A percentile compares a stretch with the other conserved stretches of the same genome.
Conservation (phyloP, 2,113 vertebrate species). For the Alouatta palliata region DNA sequence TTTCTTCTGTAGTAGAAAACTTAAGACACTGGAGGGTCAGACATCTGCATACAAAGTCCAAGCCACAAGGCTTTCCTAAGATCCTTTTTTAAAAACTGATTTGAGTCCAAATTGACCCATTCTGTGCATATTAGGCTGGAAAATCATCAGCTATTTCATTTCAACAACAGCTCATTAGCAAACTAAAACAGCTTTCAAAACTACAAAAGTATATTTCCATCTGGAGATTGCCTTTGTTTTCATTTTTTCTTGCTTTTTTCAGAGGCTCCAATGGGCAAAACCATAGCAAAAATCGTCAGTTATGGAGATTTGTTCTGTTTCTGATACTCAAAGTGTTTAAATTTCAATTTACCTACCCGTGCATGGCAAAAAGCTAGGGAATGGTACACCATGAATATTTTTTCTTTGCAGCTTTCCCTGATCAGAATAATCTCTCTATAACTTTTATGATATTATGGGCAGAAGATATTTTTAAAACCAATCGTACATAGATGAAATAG, state of each 20-base stretch:
- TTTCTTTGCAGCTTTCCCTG: not conserved
- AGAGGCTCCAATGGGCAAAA: not conserved
- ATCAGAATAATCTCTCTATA: not conserved
- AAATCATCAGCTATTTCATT: slow-evolving; percentile 41
- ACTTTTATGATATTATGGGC: not conserved
- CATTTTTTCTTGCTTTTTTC: not conserved
- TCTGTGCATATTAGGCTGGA: not conserved
- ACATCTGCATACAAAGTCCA: not conserved
- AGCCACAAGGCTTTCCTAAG: not conserved
- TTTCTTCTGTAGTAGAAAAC: slow-evolving; percentile 26
- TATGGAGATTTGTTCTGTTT: slow-evolving; percentile 22
- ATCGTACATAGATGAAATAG: not conserved
- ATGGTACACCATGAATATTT: not conserved
- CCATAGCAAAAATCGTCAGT: not conserved
- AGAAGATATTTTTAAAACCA: not conserved
- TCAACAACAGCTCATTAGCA: slow-evolving; percentile 42
- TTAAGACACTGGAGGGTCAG: not conserved
- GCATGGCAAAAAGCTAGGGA: not conserved
- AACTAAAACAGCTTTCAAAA: slow-evolving; percentile 38
- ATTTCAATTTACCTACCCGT: not conserved
- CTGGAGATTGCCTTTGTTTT: not conserved
- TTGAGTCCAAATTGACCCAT: not conserved
- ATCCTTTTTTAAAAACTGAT: not conserved
- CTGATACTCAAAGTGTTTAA: not conserved
- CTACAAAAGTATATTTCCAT: not conserved